These are phyloP conservation scores for Oophaga sylvatica DNA, from an alignment of 2,797 vertebrate genomes.

Conservation along the genomic window DNA sequence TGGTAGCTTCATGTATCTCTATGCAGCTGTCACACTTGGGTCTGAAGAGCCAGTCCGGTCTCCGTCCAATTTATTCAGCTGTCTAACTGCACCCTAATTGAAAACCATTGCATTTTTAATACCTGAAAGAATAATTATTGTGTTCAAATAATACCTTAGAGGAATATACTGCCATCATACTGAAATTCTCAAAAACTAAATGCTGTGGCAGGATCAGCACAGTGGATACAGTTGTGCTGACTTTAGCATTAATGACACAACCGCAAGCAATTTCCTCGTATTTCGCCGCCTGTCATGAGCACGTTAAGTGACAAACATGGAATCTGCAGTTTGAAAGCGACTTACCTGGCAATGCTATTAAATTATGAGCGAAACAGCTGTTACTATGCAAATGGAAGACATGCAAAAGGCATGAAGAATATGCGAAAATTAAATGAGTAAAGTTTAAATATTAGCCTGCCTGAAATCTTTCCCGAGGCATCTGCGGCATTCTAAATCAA, in stretches of 20 bases:
- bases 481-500: conserved; percentile 47
- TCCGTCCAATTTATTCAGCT: too few relatives aligned
- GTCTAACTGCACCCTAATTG: too few relatives aligned
- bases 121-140: too few relatives aligned
- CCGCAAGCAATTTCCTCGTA: conserved; percentile 8
- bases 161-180: not conserved
- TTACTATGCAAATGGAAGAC: conserved; percentile 52
- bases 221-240: conserved; percentile 6
- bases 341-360: conserved; percentile 49
- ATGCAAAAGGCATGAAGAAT: conserved; percentile 41
- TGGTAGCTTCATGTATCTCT: too few relatives aligned
- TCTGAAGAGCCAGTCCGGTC: too few relatives aligned
- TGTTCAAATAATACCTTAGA: not conserved
- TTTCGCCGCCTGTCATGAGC: conserved; percentile 32
- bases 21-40: too few relatives aligned
- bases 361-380: conserved; percentile 51
- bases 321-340: conserved; percentile 23
- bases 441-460: conserved; percentile 58
- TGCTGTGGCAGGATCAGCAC: not conserved
- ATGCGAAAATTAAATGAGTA: conserved; percentile 48
- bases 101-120: too few relatives aligned
- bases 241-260: conserved; percentile 26
- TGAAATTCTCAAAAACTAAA: not conserved
- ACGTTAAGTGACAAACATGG: conserved; percentile 45
- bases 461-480: conserved; percentile 49